phyloP scores from a whole-genome alignment of 2,888 invertebrate species.

The Muscina levida region DNA sequence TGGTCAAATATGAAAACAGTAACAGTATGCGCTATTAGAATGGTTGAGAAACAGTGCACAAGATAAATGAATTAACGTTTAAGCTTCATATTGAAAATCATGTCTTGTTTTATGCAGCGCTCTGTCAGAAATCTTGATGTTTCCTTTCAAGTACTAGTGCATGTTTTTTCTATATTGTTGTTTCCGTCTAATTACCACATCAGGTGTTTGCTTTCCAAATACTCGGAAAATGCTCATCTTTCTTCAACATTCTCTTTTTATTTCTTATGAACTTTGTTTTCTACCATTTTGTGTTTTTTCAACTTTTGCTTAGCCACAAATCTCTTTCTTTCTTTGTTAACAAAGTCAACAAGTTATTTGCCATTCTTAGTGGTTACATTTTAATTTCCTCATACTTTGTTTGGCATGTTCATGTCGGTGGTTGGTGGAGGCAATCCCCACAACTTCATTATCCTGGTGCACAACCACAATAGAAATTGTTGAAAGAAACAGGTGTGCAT shows the following conservation, averaged over 20 bases:
- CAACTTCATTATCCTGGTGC: neutral
- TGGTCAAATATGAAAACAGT: too few species aligned
- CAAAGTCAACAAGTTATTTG: constrained; percentile 17
- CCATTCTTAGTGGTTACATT: constrained; percentile 28
- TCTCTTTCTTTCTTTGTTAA: neutral
- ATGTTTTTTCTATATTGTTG: too few species aligned
- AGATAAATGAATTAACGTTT: too few species aligned
- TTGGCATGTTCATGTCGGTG: neutral
- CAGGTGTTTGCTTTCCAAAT: neutral
- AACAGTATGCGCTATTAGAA: too few species aligned
- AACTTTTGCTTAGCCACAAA: too few species aligned
- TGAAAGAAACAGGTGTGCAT: constrained; percentile 13
- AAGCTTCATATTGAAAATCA: too few species aligned
- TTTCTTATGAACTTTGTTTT: neutral
- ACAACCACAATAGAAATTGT: neutral
- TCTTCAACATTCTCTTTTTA: neutral
- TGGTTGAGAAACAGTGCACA: too few species aligned
- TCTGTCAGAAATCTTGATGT: too few species aligned
- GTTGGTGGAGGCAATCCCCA: neutral
- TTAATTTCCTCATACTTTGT: constrained; percentile 27
- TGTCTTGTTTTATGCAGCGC: too few species aligned
- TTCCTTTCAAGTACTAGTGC: too few species aligned
- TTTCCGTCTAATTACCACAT: constrained; percentile 4
- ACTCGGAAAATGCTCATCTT: neutral
- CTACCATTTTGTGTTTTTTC: too few species aligned